Percentiles rank a stretch among this genome's conserved stretches.
These are phyloP conservation scores for Alces alces DNA, from an alignment of 2,113 vertebrate species.

Conservation along the genomic window DNA sequence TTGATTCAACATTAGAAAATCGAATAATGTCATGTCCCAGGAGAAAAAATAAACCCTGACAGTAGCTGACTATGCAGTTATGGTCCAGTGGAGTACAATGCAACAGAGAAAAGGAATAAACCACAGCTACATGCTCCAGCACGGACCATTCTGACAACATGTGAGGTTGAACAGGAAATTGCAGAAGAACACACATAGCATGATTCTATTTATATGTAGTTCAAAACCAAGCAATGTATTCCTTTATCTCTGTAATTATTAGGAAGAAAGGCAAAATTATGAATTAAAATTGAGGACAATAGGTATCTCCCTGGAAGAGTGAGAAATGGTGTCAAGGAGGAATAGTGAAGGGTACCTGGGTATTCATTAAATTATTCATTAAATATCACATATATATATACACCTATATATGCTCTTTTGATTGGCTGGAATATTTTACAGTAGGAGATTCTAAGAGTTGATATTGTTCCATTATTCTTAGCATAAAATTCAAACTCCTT, in stretches of 20 bases:
- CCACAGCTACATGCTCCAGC: fast-evolving
- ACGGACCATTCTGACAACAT: fast-evolving
- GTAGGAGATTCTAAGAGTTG: not conserved
- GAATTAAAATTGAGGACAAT: not conserved
- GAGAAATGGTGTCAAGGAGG: not conserved
- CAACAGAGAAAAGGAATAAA: not conserved
- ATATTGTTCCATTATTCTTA: not conserved
- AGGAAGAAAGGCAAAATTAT: not conserved
- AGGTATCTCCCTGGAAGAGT: too few species aligned
- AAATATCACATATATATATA: not conserved
- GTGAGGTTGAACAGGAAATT: fast-evolving
- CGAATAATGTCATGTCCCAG: not conserved
- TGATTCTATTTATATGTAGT: not conserved
- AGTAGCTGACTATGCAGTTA: not conserved
- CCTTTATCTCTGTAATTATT: not conserved
- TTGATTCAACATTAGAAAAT: not conserved
- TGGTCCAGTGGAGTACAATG: fast-evolving
- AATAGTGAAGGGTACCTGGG: fast-evolving
- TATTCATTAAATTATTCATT: not conserved
- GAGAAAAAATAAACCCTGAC: not conserved
- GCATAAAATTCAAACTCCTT: not conserved
- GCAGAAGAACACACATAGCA: not conserved
- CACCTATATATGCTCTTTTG: not conserved
- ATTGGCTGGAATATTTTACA: not conserved
- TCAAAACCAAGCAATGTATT: not conserved